Base-by-base conservation (phyloP, 2,888 invertebrate genomes). In the Perizoma affinitatum region DNA sequence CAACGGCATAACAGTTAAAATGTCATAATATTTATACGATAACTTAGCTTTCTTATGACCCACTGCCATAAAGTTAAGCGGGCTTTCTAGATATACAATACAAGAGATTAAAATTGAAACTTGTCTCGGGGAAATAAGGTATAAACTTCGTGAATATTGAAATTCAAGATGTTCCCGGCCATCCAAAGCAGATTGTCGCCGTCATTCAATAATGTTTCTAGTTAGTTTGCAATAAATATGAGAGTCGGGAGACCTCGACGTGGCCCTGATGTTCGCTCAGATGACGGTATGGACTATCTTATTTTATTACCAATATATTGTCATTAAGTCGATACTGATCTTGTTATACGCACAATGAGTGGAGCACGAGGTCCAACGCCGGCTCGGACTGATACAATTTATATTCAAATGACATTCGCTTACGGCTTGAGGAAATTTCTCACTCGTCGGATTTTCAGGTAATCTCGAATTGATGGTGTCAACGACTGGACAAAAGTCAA, bases 291-390 rank as follows among this genome's bases (percentile, higher is more conserved):
- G 84, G 88, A 86, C 91, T 90, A 91, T 92, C 92, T 90, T 90
- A 91, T 89, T 92, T 92, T 91, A 91, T 90, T 88, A 90, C 90
- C 92, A 91, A 92, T 92, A 92, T 92, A 91, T 92, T 91, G 92
- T 92, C 91, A 92, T 92, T 91, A 92, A 89, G 89, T 86, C 87
- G 92, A 92, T 91, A 91, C 90, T 91, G 90, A 91, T 91, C 92
- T 91, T 91, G 92, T 91, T 90, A 90, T 90, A 91, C 87, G 88
- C 89, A 91, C 91, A 90, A 91, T 89, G 87, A 87, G 83, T 85
- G 85, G 83, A 82, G 83, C 85, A 83, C 76, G 79, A 75, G 80
- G 74, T 75, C 75, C 82, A 80, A 76, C 78, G 80, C 82, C 64
- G 65, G 75, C 79, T 73, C 79, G 76, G 79, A 72, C 78, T 79